A percentile compares a stretch with the other conserved stretches of the same genome.
These are phyloP conservation scores for Horisme vitalbata DNA, from an alignment of 2,888 invertebrate genomes.

Conservation along the genomic window DNA sequence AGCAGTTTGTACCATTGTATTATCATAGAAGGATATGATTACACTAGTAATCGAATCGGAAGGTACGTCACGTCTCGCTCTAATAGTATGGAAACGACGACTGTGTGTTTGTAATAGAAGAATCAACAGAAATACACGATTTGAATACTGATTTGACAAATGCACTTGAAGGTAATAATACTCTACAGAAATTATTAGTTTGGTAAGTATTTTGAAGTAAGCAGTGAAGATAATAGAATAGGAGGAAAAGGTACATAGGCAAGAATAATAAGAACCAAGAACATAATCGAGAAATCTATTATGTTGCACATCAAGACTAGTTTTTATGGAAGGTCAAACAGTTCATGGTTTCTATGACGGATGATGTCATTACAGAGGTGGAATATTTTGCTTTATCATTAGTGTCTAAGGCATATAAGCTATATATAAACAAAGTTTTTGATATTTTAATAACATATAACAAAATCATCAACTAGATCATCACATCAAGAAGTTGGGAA, in stretches of 20 bases:
- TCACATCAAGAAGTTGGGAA: conserved; percentile 2
- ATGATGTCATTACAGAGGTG: conserved; percentile 23
- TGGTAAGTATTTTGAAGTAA: no score
- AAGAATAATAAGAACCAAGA: not conserved
- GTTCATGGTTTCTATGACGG: conserved; percentile 10
- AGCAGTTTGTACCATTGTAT: not conserved
- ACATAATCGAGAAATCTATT: conserved; percentile 16
- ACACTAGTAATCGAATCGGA: conserved; percentile 9
- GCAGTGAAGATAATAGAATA: no score
- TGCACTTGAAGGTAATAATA: not conserved
- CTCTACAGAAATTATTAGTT: no score
- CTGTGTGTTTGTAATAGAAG: conserved; percentile 23
- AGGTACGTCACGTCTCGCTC: conserved; percentile 40
- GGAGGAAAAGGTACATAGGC: no score
- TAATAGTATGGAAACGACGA: conserved; percentile 43
- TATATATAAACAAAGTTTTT: not conserved
- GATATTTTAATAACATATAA: not conserved
- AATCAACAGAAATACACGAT: conserved; percentile 18
- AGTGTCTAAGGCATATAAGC: not conserved
- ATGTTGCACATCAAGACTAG: conserved; percentile 17
- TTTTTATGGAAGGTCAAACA: conserved; percentile 5
- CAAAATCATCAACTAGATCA: no score
- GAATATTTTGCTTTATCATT: conserved; percentile 7
- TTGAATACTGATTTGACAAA: conserved; percentile 22
- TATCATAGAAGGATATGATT: conserved; percentile 5